Conservation (phyloP, 1,140 invertebrate species). For the Ostrea denselamellosa region DNA sequence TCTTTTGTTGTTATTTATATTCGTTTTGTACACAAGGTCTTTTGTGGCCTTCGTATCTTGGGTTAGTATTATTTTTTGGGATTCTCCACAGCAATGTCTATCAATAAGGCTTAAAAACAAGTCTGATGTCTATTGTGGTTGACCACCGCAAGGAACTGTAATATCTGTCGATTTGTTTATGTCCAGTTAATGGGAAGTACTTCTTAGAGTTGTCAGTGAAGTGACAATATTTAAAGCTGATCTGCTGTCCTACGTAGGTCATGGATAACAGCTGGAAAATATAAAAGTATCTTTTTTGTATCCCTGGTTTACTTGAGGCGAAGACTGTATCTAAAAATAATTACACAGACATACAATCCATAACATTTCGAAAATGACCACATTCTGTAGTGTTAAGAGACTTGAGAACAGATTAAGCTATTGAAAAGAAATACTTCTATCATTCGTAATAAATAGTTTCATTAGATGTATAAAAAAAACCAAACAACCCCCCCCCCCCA, state of each 20-base stretch:
- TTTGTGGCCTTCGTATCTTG: not conserved
- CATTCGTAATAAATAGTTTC: too few relatives aligned
- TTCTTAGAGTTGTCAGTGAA: not conserved
- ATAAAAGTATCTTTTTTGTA: too few relatives aligned
- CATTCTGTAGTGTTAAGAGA: too few relatives aligned
- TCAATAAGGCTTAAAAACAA: not conserved
- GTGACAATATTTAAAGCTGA: not conserved
- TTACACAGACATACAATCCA: too few relatives aligned
- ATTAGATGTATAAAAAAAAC: too few relatives aligned
- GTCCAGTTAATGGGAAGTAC: not conserved
- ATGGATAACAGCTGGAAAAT: not conserved
- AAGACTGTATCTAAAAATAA: too few relatives aligned
- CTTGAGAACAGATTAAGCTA: too few relatives aligned
- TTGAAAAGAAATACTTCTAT: too few relatives aligned
- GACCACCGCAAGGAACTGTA: not conserved
- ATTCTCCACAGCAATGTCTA: not conserved
- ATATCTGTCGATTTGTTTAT: conserved; percentile 22
- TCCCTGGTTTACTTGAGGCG: too few relatives aligned
- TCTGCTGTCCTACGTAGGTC: not conserved
- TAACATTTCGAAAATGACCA: too few relatives aligned
- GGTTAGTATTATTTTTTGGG: not conserved
- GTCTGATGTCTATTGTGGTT: not conserved
- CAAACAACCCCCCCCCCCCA: too few relatives aligned
- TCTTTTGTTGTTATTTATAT: not conserved
- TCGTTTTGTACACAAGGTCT: not conserved